phyloP scores from a whole-genome alignment of 2,113 vertebrate genomes.

The Chamaea fasciata region DNA sequence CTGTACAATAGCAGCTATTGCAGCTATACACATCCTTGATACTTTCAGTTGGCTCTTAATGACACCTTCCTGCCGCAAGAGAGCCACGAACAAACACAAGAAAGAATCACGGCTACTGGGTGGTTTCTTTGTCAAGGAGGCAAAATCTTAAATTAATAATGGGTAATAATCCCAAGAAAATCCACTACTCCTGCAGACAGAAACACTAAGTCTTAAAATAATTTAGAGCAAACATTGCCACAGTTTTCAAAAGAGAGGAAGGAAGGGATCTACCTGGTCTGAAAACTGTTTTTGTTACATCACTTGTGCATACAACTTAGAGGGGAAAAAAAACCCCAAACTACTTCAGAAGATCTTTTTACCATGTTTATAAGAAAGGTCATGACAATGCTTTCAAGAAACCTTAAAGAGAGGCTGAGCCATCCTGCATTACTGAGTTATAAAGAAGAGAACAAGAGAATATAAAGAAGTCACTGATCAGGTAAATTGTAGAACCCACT shows the following conservation, averaged over 20 bases:
- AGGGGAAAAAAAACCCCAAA: rapidly evolving
- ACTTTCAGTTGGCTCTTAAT: background rate
- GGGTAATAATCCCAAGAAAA: background rate
- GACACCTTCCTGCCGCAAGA: background rate
- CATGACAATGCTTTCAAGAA: background rate
- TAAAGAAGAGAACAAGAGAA: background rate
- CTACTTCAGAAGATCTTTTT: background rate
- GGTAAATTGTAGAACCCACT: background rate
- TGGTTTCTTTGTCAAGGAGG: background rate
- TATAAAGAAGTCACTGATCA: background rate
- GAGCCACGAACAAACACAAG: background rate
- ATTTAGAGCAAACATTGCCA: background rate
- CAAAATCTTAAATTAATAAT: background rate
- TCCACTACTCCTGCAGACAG: background rate
- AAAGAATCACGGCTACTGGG: background rate
- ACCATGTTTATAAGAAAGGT: background rate
- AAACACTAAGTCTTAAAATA: background rate
- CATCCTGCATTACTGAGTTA: background rate
- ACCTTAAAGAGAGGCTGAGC: background rate
- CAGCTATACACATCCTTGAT: background rate
- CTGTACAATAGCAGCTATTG: background rate
- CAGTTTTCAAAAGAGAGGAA: background rate
- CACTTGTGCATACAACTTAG: background rate
- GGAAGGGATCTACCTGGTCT: background rate
- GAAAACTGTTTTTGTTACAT: background rate